Conservation (phyloP, 2,113 vertebrate genomes). For the Martes martes region DNA sequence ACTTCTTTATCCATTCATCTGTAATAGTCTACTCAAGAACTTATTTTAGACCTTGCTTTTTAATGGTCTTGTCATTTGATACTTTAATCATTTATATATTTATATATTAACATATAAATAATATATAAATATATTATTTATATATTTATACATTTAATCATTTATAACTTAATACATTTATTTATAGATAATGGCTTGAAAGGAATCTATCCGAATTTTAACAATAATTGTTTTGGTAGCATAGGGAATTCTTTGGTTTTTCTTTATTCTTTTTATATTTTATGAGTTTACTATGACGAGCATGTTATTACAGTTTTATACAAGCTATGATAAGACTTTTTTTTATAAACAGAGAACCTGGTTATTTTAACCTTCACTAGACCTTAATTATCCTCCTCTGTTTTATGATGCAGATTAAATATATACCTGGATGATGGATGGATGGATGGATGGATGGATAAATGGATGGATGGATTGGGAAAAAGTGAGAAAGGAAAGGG, state of each 20-base stretch:
- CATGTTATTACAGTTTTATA: background rate
- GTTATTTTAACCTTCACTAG: background rate
- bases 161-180: background rate
- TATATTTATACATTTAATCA: too few relatives aligned
- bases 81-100: background rate
- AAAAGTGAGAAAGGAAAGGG: background rate
- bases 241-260: background rate
- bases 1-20: too few relatives aligned
- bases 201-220: background rate
- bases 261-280: background rate
- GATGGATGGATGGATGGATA: background rate
- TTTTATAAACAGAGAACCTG: background rate
- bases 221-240: background rate
- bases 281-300: background rate
- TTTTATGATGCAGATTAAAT: background rate
- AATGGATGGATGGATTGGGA: too few relatives aligned
- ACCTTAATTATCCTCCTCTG: background rate
- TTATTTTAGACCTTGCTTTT: slow-evolving; percentile 13
- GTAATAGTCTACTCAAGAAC: background rate
- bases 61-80: background rate
- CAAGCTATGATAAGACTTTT: background rate
- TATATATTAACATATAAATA: too few relatives aligned
- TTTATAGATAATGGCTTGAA: background rate
- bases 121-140: too few relatives aligned
- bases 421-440: background rate